Base-by-base conservation (phyloP, 2,888 invertebrate species). In the Mycalesis mineus region DNA sequence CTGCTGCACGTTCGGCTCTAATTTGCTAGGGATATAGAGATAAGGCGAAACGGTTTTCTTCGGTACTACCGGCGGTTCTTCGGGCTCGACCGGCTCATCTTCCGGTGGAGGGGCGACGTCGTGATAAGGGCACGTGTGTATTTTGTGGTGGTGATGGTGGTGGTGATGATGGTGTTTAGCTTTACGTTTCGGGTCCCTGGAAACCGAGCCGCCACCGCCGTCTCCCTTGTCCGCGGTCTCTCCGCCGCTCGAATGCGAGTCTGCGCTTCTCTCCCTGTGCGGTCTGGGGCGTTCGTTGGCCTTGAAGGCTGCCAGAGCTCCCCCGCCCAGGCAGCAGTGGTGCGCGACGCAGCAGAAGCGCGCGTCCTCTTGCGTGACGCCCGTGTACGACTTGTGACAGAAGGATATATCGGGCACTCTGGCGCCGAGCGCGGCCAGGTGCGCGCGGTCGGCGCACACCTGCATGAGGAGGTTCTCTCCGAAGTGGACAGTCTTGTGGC, bases 1-100 rank as follows among this genome's bases (percentile, higher is more conserved):
- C 84, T 95, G 94, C 81, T 95, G 95, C 49, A 95, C 95, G 80
- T 95, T 94, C 53, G 94, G 93, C 79, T 94, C 93, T 90, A 94
- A 84, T 81, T 91, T 82, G 80, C 88, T 88, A 68, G 86, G 89
- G 73, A 90, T 89, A 67, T 77, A 88, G 59, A 90, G 80, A 75
- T 89, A 90, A 69, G 90, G 89, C 68, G 91, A 91, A 42, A 91
- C 84, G 60, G 87, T 83, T 77, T 88, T 88, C 65, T 84, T 85
- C 41, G 87, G 85, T 44, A 80, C 76, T 41, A 83, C 64, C 11
- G 73, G 70, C 65, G 81, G 86, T 64, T 83, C 83, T 41, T 80
- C 79, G 1, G 81, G 81, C 60, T 86, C 79, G 1, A n/a, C n/a
- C n/a, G 81, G 81, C 60, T 86, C 74, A 0, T 72, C 71, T 58